Evolutionary conservation across 2,888 invertebrate genomes (phyloP).

Genomic region (Habroteleia sp.): DNA sequence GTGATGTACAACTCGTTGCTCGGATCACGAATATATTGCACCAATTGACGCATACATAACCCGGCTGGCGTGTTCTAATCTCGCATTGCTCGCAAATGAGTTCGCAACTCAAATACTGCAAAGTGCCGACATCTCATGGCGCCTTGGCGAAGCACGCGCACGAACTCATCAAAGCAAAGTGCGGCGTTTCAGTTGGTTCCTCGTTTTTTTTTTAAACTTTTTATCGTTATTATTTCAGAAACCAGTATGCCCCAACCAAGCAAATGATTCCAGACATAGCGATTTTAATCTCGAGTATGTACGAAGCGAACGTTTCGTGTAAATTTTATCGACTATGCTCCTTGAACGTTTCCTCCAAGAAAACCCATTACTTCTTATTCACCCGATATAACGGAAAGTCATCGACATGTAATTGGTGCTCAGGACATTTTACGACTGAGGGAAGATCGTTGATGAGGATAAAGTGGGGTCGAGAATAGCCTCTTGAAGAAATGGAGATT

Average conservation of each 20-base stretch:
- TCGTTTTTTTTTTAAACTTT: conserved; percentile 37
- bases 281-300: conserved; percentile 57
- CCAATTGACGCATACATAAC: conserved; percentile 15
- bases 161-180: conserved; percentile 57
- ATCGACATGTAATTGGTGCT: conserved; percentile 65
- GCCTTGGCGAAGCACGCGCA: conserved; percentile 36
- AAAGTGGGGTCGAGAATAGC: conserved; percentile 62
- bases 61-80: conserved; percentile 19
- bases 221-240: conserved; percentile 58
- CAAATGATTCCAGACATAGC: conserved; percentile 50
- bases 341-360: conserved; percentile 49
- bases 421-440: conserved; percentile 62
- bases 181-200: conserved; percentile 33
- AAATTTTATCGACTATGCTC: conserved; percentile 56
- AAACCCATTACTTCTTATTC: conserved; percentile 63
- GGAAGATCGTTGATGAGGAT: conserved; percentile 65
- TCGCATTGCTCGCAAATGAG: conserved; percentile 35
- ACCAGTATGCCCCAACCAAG: conserved; percentile 36
- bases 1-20: conserved; percentile 13
- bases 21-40: conserved; percentile 11
- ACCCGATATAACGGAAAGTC: conserved; percentile 63
- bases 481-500: conserved; percentile 62
- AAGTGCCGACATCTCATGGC: conserved; percentile 55
- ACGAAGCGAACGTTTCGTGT: conserved; percentile 56
- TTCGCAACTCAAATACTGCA: conserved; percentile 48